Conservation (phyloP, 2,797 vertebrate species). For the Scleropages formosus region DNA sequence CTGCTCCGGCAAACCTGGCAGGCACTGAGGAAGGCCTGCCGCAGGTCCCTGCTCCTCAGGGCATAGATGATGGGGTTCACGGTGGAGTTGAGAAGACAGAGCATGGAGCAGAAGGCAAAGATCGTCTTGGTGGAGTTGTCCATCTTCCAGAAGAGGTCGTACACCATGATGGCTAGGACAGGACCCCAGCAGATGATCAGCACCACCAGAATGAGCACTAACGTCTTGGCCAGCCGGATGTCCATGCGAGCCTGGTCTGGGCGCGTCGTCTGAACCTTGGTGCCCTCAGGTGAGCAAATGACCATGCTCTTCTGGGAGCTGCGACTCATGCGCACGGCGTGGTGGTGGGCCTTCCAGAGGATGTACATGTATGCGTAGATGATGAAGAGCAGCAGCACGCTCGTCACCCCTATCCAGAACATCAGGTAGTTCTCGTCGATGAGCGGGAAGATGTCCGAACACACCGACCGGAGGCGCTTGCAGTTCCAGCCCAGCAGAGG, state of each 20-base stretch:
- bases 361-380: constrained; percentile 99
- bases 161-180: constrained; percentile 95
- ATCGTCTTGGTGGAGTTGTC: constrained; percentile 95
- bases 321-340: constrained; percentile 94
- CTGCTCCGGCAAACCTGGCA: constrained; percentile 86
- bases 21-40: constrained; percentile 92
- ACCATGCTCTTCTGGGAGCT: constrained; percentile 97
- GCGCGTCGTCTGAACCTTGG: constrained; percentile 89
- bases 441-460: constrained; percentile 97
- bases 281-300: constrained; percentile 89
- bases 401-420: constrained; percentile 99
- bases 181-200: constrained; percentile 99
- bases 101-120: constrained; percentile 98
- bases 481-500: constrained; percentile 99
- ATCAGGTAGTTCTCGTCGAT: constrained; percentile 96
- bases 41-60: constrained; percentile 95
- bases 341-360: constrained; percentile 97
- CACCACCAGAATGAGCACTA: constrained; percentile 96
- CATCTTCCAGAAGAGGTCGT: constrained; percentile 98
- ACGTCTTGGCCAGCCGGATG: constrained; percentile 96
- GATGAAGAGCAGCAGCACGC: constrained; percentile 89
- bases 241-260: constrained; percentile 98
- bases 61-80: constrained; percentile 99
- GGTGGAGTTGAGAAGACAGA: constrained; percentile 97
- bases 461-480: constrained; percentile 89